These are phyloP conservation scores for Aulostomus chinensis DNA, from an alignment of 2,797 vertebrate species.

Conservation along the genomic window DNA sequence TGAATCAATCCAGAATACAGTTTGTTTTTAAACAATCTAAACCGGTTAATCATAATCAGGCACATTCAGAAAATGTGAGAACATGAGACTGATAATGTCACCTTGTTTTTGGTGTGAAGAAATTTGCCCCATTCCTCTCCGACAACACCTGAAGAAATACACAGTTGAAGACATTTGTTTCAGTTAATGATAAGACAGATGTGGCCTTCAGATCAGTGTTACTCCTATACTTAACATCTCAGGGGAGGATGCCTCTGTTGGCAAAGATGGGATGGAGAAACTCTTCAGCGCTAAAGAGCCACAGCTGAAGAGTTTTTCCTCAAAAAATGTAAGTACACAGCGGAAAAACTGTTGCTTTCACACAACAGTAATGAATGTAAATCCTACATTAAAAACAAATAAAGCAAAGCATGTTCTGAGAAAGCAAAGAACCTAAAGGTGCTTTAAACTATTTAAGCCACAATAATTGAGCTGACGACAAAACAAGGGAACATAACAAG, in stretches of 20 bases:
- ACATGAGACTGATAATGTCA: conserved; percentile 51
- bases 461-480: too few species aligned
- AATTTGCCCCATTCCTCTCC: conserved; percentile 99
- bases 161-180: conserved; percentile 31
- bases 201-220: conserved; percentile 30
- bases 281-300: conserved; percentile 18
- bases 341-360: conserved; percentile 16
- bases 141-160: conserved; percentile 84
- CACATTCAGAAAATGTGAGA: neutral
- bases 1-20: conserved; percentile 8
- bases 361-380: conserved; percentile 24
- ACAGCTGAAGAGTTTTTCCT: conserved; percentile 25
- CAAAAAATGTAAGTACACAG: conserved; percentile 13
- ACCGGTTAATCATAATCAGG: too few species aligned
- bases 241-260: conserved; percentile 34
- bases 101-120: conserved; percentile 98
- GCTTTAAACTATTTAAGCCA: too few species aligned
- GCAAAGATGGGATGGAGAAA: conserved; percentile 41
- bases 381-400: conserved; percentile 25
- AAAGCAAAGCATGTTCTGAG: conserved; percentile 15
- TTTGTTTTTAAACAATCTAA: too few species aligned
- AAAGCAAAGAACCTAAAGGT: conserved; percentile 1
- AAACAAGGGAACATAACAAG: conserved; percentile 12
- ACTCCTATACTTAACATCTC: conserved; percentile 31
- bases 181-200: conserved; percentile 25